A percentile compares a stretch with the other conserved stretches of the same genome.
Conservation (phyloP, 64 coral and sea anemone species). For the Montipora cactus region DNA sequence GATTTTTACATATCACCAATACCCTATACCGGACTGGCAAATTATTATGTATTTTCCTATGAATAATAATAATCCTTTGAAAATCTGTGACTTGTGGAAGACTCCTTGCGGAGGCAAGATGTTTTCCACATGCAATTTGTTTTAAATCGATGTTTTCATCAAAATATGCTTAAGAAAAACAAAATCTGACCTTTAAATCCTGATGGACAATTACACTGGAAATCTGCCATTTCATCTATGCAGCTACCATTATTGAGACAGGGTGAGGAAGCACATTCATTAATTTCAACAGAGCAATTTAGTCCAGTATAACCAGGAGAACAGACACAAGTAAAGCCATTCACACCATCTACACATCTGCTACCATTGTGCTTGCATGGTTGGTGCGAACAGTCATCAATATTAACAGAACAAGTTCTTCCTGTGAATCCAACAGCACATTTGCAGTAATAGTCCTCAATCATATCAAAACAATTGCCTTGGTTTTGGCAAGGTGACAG, state of each 20-base stretch:
- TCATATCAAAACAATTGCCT: slow-evolving; percentile 55
- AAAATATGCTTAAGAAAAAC: neutral
- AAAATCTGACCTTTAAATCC: slow-evolving; percentile 49
- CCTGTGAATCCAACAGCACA: slow-evolving; percentile 67
- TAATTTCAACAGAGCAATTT: slow-evolving; percentile 57
- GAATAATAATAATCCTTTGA: too few relatives aligned
- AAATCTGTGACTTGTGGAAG: too few relatives aligned
- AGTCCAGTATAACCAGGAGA: slow-evolving; percentile 55
- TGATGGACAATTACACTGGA: slow-evolving; percentile 50
- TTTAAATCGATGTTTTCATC: too few relatives aligned
- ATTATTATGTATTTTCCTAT: too few relatives aligned
- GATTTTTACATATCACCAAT: too few relatives aligned
- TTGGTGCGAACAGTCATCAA: slow-evolving; percentile 54
- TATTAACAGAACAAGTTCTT: slow-evolving; percentile 52
- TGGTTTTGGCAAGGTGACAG: slow-evolving; percentile 54
- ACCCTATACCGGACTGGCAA: too few relatives aligned
- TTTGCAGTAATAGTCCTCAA: slow-evolving; percentile 58
- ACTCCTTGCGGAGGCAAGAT: too few relatives aligned
- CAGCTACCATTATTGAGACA: slow-evolving; percentile 62
- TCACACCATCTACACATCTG: slow-evolving; percentile 51
- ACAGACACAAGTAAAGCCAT: slow-evolving; percentile 57
- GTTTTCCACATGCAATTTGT: too few relatives aligned
- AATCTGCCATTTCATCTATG: slow-evolving; percentile 33
- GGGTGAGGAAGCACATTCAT: slow-evolving; percentile 9
- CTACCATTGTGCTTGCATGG: slow-evolving; percentile 75